A percentile compares a stretch with the other conserved stretches of the same genome.
phyloP scores from a whole-genome alignment of 2,888 invertebrate species.

The Stenurella melanura region DNA sequence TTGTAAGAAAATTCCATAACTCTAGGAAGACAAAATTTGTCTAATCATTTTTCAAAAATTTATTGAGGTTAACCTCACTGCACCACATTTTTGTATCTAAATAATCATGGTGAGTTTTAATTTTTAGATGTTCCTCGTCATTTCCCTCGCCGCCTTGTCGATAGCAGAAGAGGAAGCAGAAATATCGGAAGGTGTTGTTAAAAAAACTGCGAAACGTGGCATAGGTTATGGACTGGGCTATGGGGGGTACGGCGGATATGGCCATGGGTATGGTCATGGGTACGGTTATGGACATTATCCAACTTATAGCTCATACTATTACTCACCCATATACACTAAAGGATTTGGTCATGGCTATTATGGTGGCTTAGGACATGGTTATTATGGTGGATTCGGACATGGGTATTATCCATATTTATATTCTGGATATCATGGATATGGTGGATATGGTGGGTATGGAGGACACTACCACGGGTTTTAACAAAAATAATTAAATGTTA shows the following conservation, averaged over 20 bases:
- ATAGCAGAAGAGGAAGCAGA: conserved; percentile 45
- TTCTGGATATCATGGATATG: conserved; percentile 40
- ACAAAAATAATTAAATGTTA: not conserved
- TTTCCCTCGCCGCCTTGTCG: conserved; percentile 24
- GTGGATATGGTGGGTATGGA: conserved; percentile 39
- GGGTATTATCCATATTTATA: conserved; percentile 41
- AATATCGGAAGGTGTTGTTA: conserved; percentile 34
- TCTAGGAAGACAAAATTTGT: too few relatives aligned
- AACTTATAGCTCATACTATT: conserved; percentile 21
- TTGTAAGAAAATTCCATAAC: too few relatives aligned
- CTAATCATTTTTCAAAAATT: too few relatives aligned
- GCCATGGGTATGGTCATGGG: conserved; percentile 34
- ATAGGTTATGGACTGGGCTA: conserved; percentile 45
- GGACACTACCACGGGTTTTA: conserved; percentile 37
- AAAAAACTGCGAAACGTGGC: conserved; percentile 48
- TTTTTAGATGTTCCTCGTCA: conserved; percentile 28
- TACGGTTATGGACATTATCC: conserved; percentile 38
- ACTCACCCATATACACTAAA: conserved; percentile 14
- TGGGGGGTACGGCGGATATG: conserved; percentile 40
- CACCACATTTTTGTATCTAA: too few relatives aligned
- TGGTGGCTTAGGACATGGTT: conserved; percentile 19
- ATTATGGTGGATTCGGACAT: conserved; percentile 22
- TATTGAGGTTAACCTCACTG: too few relatives aligned
- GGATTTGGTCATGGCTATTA: conserved; percentile 14
- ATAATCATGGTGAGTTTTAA: conserved; percentile 20